Percentiles rank a stretch among this genome's conserved stretches.
Evolutionary conservation across 1,140 invertebrate genomes (phyloP).

Genomic region (Caerostris extrusa): DNA sequence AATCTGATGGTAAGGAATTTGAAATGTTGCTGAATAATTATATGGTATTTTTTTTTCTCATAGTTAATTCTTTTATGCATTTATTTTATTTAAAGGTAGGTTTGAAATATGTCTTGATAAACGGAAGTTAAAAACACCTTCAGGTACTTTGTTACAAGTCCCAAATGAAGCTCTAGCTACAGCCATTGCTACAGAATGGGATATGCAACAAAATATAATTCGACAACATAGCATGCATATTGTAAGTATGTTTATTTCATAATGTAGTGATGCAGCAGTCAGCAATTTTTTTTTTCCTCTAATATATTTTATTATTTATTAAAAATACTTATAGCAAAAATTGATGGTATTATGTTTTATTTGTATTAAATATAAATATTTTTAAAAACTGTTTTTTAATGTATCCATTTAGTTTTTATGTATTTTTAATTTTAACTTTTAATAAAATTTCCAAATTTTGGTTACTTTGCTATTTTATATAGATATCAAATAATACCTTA

Average conservation of each 20-base stretch:
- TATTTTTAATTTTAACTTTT: no score
- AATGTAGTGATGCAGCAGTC: no score
- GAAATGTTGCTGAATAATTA: not conserved
- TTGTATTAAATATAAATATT: no score
- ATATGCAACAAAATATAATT: slow-evolving; percentile 95
- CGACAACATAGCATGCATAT: slow-evolving; percentile 92
- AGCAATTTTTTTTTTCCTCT: no score
- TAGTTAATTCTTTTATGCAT: not conserved
- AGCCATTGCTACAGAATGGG: slow-evolving; percentile 95
- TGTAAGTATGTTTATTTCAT: slow-evolving; percentile 83
- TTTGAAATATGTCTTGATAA: slow-evolving; percentile 90
- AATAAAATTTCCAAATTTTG: no score
- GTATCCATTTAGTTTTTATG: no score
- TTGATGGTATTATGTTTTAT: no score
- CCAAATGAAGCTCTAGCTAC: slow-evolving; percentile 93
- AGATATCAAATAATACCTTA: no score
- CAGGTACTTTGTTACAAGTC: slow-evolving; percentile 89
- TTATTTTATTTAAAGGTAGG: slow-evolving; percentile 76
- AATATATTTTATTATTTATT: no score
- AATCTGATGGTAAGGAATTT: slow-evolving; percentile 80
- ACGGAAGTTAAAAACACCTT: slow-evolving; percentile 93
- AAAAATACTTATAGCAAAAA: no score
- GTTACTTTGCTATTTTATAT: no score
- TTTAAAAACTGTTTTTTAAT: no score
- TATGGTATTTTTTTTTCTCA: not conserved